phyloP scores from a whole-genome alignment of 2,888 invertebrate genomes.

The Aleiodes alternator region DNA sequence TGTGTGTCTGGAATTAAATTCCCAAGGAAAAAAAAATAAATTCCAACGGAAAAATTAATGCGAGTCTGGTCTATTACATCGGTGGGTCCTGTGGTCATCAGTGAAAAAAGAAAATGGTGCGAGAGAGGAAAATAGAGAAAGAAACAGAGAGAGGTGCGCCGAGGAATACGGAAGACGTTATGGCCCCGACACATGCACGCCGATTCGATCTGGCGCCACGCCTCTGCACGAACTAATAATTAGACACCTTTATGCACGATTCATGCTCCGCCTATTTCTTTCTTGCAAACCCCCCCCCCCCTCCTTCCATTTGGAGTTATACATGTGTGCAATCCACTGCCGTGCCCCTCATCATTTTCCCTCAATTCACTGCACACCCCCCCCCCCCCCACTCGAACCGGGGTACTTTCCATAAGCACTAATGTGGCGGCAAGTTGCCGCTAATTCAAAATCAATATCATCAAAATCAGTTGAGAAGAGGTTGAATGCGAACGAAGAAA shows the following conservation, averaged over 20 bases:
- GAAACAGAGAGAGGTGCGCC: conserved; percentile 54
- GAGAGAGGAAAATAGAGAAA: conserved; percentile 6
- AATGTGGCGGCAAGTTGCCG: conserved; percentile 43
- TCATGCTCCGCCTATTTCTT: conserved; percentile 58
- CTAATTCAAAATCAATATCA: conserved; percentile 71
- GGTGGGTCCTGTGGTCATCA: conserved; percentile 58
- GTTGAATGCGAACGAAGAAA: no score
- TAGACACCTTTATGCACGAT: conserved; percentile 68
- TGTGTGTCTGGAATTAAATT: not conserved
- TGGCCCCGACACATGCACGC: conserved; percentile 67
- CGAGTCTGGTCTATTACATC: conserved; percentile 58
- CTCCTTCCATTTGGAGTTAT: conserved; percentile 10
- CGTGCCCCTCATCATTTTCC: conserved; percentile 42
- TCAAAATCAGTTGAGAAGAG: conserved; percentile 39
- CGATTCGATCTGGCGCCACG: conserved; percentile 70
- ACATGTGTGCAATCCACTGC: conserved; percentile 37
- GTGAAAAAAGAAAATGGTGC: conserved; percentile 45
- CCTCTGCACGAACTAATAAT: conserved; percentile 71
- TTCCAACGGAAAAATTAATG: conserved; percentile 21
- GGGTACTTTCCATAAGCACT: not conserved
- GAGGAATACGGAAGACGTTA: conserved; percentile 67
- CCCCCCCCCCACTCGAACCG: not conserved
- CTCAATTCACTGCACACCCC: conserved; percentile 41
- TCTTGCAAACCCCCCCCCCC: conserved; percentile 42
- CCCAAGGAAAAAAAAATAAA: not conserved